These are phyloP conservation scores for Oreochromis mossambicus DNA, from an alignment of 2,797 vertebrate species.

Conservation along the genomic window DNA sequence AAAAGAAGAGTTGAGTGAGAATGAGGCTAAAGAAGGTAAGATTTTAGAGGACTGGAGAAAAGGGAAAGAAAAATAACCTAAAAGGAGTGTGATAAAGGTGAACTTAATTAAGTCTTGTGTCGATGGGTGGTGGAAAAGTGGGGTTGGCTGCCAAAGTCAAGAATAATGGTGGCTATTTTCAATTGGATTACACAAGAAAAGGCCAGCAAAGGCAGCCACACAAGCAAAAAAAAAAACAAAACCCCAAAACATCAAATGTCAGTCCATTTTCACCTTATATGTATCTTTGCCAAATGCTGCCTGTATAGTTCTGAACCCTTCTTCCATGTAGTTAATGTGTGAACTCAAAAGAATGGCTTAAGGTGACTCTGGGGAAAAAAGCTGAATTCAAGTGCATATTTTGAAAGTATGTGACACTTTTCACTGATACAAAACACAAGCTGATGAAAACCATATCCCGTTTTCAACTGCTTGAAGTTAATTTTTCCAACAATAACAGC, in stretches of 20 bases:
- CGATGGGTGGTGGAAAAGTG: neutral
- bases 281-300: neutral
- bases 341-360: neutral
- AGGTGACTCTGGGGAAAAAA: neutral
- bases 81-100: slow-evolving; percentile 22
- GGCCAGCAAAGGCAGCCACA: neutral
- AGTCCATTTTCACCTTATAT: neutral
- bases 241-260: neutral
- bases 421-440: neutral
- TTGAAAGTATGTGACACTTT: neutral
- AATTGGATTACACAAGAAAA: neutral
- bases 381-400: neutral
- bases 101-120: slow-evolving; percentile 55
- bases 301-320: neutral
- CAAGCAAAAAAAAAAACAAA: neutral
- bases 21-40: neutral
- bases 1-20: neutral
- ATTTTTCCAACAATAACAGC: neutral
- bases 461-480: neutral
- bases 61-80: neutral
- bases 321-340: neutral
- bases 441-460: neutral
- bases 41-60: neutral
- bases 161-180: slow-evolving; percentile 4
- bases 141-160: neutral